phyloP scores from a whole-genome alignment of 1,140 invertebrate genomes.

The Camponotus vicinus region DNA sequence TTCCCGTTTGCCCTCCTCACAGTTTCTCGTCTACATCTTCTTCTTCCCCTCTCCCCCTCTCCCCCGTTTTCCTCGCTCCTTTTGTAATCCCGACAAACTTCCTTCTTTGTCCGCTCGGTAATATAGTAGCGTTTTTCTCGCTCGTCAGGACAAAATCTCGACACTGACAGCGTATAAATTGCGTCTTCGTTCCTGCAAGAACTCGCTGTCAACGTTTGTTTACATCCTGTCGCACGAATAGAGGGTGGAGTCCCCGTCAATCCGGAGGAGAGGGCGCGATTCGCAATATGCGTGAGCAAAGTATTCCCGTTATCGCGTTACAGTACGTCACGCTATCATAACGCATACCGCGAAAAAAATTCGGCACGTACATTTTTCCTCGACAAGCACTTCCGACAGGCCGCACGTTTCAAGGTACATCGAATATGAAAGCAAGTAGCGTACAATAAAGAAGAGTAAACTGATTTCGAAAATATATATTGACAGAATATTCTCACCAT shows the following conservation, averaged over 20 bases:
- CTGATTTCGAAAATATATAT: too few relatives aligned
- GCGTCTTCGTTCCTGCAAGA: background rate
- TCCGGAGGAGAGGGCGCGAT: background rate
- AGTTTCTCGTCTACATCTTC: background rate
- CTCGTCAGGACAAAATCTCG: background rate
- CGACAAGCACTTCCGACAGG: too few relatives aligned
- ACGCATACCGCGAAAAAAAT: too few relatives aligned
- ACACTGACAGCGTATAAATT: background rate
- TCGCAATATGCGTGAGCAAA: background rate
- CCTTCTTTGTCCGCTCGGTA: background rate
- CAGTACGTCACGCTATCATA: too few relatives aligned
- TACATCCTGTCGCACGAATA: background rate
- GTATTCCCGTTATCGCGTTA: background rate
- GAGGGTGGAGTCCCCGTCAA: too few relatives aligned
- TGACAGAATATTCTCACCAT: background rate
- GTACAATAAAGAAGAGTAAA: too few relatives aligned
- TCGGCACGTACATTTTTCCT: too few relatives aligned
- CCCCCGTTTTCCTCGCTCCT: background rate
- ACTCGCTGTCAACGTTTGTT: background rate
- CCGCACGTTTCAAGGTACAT: too few relatives aligned
- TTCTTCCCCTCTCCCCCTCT: background rate
- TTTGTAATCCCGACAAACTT: slow-evolving; percentile 25
- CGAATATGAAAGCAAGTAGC: too few relatives aligned
- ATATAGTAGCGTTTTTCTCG: background rate
- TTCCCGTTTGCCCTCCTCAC: slow-evolving; percentile 28